phyloP scores from a whole-genome alignment of 2,797 vertebrate genomes.

The Masticophis lateralis region DNA sequence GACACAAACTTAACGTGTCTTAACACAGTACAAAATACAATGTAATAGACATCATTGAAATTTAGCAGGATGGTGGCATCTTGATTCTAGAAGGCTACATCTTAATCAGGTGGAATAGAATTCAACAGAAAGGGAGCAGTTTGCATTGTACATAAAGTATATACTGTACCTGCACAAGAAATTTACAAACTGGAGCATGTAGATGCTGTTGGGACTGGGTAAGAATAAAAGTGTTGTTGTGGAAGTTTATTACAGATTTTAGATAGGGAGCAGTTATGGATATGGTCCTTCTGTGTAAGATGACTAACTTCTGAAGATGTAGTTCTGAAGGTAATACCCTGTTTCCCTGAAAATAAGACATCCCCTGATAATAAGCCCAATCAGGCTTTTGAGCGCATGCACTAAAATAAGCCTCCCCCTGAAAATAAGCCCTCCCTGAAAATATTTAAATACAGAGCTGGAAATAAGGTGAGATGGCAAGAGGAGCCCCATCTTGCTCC shows the following conservation, averaged over 20 bases:
- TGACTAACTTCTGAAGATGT: not conserved
- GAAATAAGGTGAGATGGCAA: no score
- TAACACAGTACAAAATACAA: no score
- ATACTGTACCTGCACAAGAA: not conserved
- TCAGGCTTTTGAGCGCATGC: no score
- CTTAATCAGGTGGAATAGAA: not conserved
- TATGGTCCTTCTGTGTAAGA: not conserved
- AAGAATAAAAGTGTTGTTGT: not conserved
- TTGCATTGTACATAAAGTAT: not conserved
- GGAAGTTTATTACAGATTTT: not conserved
- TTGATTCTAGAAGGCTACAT: not conserved
- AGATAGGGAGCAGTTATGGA: not conserved
- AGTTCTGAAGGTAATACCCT: not conserved
- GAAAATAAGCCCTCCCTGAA: no score
- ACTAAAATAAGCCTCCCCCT: no score
- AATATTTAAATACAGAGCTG: no score
- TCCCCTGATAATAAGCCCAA: no score
- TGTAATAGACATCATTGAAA: not conserved
- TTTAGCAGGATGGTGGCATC: not conserved
- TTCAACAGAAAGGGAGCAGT: not conserved
- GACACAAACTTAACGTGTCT: not conserved
- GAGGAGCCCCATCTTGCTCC: no score
- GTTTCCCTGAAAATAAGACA: no score
- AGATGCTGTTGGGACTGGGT: not conserved
- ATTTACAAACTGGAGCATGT: not conserved